Evolutionary conservation across 2,797 vertebrate genomes (phyloP), one percentile per base, ranked within the genome.

Genomic region (Ctenochaetus hawaiiensis): DNA sequence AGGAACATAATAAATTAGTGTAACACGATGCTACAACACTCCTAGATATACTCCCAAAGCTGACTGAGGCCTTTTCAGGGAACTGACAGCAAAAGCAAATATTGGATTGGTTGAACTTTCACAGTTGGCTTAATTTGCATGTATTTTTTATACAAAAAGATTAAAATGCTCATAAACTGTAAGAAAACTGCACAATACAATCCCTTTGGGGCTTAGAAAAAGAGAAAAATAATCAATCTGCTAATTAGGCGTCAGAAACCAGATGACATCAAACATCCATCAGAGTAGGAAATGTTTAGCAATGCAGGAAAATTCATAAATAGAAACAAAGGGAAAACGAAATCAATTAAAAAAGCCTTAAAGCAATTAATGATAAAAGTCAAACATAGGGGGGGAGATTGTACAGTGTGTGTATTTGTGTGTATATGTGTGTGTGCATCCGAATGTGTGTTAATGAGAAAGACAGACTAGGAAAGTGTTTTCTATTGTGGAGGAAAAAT

Each of bases 161-260:
- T 54, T 34, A 56, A 62, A 67, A 61, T 17, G 17, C 23, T 82
- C 34, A 59, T 73, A n/a, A 49, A 81, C 65, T 56, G 67, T 30
- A 68, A 41, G 17, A 63, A 76, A 73, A 47, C 2, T 7, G 34
- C 6, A 49, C 43, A 68, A 73, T 39, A 59, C 39, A 18, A 76
- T 59, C 59, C 26, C 39, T 70, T 70, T 75, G 48, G 26, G 72
- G 48, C 14, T 62, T 14, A 56, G 20, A 56, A 71, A 72, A 67
- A 70, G 12, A 47, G 67, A 43, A 64, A 49, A 67, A 26, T 34
- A 59, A 78, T 65, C 56, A 78, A 58, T 80, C 51, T 68, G 58
- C 51, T 72, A 81, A 83, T 80, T 83, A 79, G 79, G 37, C 62
- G 0, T 62, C 47, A 69, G 44, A 60, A 73, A 75, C 4, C 61